Evolutionary conservation across 2,113 vertebrate species (phyloP).

Genomic region (Heptranchias perlo): DNA sequence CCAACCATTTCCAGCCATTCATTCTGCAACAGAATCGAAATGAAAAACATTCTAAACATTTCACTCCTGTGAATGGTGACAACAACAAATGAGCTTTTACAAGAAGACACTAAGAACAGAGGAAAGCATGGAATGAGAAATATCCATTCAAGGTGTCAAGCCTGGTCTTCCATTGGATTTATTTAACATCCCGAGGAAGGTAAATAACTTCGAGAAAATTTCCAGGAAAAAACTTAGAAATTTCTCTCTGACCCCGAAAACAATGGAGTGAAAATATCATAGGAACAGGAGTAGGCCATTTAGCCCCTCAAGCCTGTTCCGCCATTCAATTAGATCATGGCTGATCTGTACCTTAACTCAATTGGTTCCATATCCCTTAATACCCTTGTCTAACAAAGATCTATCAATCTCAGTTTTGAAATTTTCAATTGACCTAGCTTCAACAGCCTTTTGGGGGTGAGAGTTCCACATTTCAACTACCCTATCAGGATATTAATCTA

Average conservation of each 20-base stretch:
- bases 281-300: background rate
- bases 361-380: background rate
- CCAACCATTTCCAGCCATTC: background rate
- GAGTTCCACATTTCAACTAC: background rate
- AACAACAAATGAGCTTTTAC: conserved; percentile 3
- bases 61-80: no score
- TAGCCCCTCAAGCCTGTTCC: background rate
- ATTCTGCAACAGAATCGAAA: background rate
- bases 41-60: background rate
- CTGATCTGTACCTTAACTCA: background rate
- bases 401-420: no score
- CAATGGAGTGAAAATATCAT: background rate
- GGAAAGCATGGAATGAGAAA: background rate
- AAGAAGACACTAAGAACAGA: background rate
- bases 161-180: background rate
- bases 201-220: background rate
- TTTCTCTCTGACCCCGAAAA: background rate
- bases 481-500: background rate
- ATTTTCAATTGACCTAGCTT: background rate
- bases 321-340: background rate
- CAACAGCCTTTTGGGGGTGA: background rate
- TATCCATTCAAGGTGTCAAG: background rate
- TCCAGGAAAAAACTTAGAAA: background rate
- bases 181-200: background rate
- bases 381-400: background rate